phyloP scores from a whole-genome alignment of 2,797 vertebrate species.

The Bradypodion ventrale region DNA sequence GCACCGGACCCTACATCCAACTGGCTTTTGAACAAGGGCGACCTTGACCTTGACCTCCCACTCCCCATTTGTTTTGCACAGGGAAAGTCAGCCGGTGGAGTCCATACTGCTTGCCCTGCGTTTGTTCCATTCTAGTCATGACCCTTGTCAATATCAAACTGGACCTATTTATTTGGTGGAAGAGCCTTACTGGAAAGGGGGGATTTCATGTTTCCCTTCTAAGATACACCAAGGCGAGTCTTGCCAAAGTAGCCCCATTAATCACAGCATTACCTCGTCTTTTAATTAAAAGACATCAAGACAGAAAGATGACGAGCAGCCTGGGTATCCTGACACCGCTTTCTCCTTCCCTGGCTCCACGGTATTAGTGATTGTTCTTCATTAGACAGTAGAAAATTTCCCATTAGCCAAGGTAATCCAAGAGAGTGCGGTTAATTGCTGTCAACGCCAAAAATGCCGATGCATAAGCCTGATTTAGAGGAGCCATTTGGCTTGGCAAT shows the following conservation, averaged over 20 bases:
- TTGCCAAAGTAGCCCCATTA: constrained; percentile 32
- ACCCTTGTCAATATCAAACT: background rate
- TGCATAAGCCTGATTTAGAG: constrained; percentile 59
- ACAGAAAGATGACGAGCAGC: constrained; percentile 40
- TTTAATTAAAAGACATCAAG: constrained; percentile 55
- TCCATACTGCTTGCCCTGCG: background rate
- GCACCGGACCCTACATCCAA: too few species aligned
- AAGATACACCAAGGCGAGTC: constrained; percentile 18
- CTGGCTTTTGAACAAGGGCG: too few species aligned
- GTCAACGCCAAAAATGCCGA: constrained; percentile 48
- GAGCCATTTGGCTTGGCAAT: constrained; percentile 64
- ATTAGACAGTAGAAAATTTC: constrained; percentile 49
- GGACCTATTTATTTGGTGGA: background rate
- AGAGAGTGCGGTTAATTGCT: constrained; percentile 40
- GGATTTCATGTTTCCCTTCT: constrained; percentile 5
- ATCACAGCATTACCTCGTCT: constrained; percentile 55
- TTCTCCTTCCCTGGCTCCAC: background rate
- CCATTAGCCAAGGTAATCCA: constrained; percentile 55
- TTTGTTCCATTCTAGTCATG: background rate
- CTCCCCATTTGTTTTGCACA: too few species aligned
- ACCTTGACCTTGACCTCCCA: too few species aligned
- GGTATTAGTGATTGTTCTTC: constrained; percentile 43
- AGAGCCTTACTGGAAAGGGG: background rate
- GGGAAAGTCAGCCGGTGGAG: background rate
- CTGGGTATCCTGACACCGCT: background rate